Conservation (phyloP, 2,797 vertebrate species). For the Acanthurus tractus region DNA sequence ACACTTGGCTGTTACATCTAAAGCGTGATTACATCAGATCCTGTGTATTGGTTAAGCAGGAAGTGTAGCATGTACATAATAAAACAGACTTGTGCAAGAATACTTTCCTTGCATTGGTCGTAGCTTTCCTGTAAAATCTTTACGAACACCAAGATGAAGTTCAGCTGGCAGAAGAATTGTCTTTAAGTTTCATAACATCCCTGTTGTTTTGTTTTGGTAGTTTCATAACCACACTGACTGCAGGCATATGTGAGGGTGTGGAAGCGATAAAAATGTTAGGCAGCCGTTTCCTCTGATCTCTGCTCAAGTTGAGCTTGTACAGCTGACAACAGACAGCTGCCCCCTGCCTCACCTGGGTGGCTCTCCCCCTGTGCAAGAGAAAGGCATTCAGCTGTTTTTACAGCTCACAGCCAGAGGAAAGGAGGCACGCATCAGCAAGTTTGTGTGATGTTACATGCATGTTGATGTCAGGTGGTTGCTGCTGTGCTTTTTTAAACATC, state of each 20-base stretch:
- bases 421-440: not conserved
- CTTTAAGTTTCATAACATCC: not conserved
- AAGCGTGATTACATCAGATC: constrained; percentile 12
- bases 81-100: not conserved
- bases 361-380: not conserved
- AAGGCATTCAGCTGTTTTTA: constrained; percentile 35
- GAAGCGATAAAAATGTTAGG: constrained; percentile 2
- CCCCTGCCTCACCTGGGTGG: constrained; percentile 7
- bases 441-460: not conserved
- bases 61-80: not conserved
- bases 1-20: not conserved
- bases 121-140: not conserved
- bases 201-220: constrained; percentile 12
- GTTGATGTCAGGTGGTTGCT: constrained; percentile 15
- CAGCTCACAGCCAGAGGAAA: constrained; percentile 15
- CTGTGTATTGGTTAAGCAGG: not conserved
- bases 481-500: not conserved
- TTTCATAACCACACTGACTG: constrained; percentile 14
- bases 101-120: not conserved
- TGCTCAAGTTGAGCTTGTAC: too few species aligned
- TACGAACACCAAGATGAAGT: not conserved
- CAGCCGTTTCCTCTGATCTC: constrained; percentile 15
- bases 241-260: constrained; percentile 6
- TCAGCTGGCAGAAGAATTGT: not conserved
- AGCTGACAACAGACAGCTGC: constrained; percentile 6